Conservation (phyloP, 2,888 invertebrate species). For the Drosophila helvetica region DNA sequence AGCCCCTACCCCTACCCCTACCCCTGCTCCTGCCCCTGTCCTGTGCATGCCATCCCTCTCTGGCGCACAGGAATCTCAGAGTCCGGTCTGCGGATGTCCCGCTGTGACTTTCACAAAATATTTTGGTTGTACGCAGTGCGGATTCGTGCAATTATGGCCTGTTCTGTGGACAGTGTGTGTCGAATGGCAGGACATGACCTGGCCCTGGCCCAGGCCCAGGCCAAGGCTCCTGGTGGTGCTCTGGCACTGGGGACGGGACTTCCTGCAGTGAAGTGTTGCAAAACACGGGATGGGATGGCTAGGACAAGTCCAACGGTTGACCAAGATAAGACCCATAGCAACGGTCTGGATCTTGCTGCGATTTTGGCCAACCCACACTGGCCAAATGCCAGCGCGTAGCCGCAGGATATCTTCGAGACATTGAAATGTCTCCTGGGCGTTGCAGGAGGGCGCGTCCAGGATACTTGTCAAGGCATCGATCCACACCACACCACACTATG, state of each 20-base stretch:
- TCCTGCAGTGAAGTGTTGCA: conserved; percentile 74
- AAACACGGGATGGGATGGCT: conserved; percentile 47
- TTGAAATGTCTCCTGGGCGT: conserved; percentile 54
- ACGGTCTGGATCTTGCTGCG: conserved; percentile 41
- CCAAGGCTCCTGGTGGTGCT: conserved; percentile 20
- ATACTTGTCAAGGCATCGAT: conserved; percentile 55
- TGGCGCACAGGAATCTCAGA: background rate
- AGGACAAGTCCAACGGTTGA: conserved; percentile 66
- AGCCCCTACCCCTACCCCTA: conserved; percentile 42
- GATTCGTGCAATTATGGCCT: conserved; percentile 73
- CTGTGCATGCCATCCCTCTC: conserved; percentile 5
- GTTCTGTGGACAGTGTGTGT: conserved; percentile 71
- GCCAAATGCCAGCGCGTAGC: conserved; percentile 50
- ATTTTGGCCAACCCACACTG: conserved; percentile 69
- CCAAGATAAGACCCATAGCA: conserved; percentile 63
- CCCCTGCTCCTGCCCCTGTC: background rate
- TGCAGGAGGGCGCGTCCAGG: conserved; percentile 67
- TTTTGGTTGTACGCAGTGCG: conserved; percentile 82
- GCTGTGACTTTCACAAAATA: conserved; percentile 84
- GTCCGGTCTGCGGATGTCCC: conserved; percentile 1
- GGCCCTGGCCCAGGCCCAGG: conserved; percentile 41
- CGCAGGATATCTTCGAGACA: conserved; percentile 46
- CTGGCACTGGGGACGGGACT: conserved; percentile 14
- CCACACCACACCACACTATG: conserved; percentile 48
- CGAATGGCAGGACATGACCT: conserved; percentile 59